Conservation (phyloP, 1,140 invertebrate genomes). For the Helicoverpa armigera region DNA sequence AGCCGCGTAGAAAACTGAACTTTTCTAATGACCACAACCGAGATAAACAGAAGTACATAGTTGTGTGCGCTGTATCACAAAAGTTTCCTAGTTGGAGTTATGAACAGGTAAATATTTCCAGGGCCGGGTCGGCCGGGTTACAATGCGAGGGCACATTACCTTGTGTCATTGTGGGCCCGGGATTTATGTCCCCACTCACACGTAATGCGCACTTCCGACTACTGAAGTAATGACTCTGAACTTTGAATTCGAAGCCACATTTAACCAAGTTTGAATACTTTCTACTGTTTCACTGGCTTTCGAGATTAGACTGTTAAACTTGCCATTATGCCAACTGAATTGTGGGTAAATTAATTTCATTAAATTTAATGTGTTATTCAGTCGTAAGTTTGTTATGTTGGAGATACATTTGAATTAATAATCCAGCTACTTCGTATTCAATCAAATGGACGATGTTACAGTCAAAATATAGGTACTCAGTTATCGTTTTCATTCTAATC, state of each 20-base stretch:
- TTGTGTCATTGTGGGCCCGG: conserved; percentile 42
- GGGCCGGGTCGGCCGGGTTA: not conserved
- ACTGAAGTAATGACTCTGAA: conserved; percentile 22
- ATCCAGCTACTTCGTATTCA: not conserved
- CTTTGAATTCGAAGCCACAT: conserved; percentile 38
- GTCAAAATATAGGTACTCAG: too few relatives aligned
- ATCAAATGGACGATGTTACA: not conserved
- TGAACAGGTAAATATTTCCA: conserved; percentile 38
- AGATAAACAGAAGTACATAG: conserved; percentile 9
- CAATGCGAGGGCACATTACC: conserved; percentile 28
- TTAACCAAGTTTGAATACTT: conserved; percentile 28
- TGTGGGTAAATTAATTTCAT: conserved; percentile 17
- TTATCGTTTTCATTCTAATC: conserved; percentile 8
- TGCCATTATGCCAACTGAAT: conserved; percentile 14
- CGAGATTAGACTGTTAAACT: conserved; percentile 33
- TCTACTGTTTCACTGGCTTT: conserved; percentile 31
- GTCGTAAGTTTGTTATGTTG: conserved; percentile 1
- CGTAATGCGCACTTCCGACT: conserved; percentile 42
- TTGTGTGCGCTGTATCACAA: conserved; percentile 31
- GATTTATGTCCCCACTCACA: conserved; percentile 50
- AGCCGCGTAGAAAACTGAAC: conserved; percentile 14
- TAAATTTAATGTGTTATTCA: conserved; percentile 33
- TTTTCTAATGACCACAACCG: conserved; percentile 32
- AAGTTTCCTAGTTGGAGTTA: conserved; percentile 29
- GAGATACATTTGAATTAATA: conserved; percentile 17